A percentile compares a stretch with the other conserved stretches of the same genome.
phyloP scores from a whole-genome alignment of 2,113 vertebrate genomes.

The Chaetops frenatus region DNA sequence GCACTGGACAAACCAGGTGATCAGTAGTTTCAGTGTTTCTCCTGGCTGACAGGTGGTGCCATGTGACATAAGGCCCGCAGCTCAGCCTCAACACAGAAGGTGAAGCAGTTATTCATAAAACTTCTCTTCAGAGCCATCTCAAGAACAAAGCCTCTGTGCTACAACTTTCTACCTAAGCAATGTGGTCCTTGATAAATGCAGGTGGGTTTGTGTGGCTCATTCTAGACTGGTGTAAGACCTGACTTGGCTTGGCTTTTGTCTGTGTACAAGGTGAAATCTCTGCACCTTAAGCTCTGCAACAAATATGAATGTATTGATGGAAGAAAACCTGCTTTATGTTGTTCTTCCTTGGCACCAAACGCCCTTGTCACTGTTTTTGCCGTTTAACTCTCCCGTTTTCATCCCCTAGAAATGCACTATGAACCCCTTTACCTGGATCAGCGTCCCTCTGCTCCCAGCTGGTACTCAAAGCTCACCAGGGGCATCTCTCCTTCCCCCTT shows the following conservation, averaged over 20 bases:
- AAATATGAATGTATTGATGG: neutral
- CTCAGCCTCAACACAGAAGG: neutral
- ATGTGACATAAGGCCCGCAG: neutral
- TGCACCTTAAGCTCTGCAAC: neutral
- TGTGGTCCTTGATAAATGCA: neutral
- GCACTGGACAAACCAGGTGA: neutral
- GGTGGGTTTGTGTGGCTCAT: neutral
- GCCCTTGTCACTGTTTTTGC: neutral
- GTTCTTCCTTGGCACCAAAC: neutral
- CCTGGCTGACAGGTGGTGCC: constrained; percentile 15
- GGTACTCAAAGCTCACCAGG: neutral
- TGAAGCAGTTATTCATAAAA: neutral
- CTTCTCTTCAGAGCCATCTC: neutral
- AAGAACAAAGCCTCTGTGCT: neutral
- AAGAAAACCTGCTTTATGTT: neutral
- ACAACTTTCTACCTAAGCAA: neutral
- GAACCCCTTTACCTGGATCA: neutral
- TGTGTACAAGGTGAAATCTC: neutral
- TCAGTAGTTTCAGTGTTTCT: neutral
- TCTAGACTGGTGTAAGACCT: neutral
- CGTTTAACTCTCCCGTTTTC: neutral
- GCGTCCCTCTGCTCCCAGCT: neutral
- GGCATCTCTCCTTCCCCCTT: neutral
- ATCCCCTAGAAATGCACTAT: neutral
- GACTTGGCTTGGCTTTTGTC: neutral